Conservation (phyloP, 2,797 vertebrate species). For the Galago senegalensis region DNA sequence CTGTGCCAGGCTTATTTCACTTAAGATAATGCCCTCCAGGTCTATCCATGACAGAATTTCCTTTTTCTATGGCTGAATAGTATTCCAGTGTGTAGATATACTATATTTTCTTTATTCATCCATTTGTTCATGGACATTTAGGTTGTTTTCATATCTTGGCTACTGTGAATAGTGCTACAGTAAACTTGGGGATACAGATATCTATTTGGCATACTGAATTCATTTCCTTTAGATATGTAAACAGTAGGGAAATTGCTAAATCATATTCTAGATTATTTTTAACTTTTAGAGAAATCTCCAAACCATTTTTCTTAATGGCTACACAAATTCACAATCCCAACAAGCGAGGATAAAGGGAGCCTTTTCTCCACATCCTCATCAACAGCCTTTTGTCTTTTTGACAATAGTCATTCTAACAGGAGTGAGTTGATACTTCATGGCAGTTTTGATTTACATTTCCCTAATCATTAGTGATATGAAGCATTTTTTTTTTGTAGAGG, state of each 20-base stretch:
- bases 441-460: background rate
- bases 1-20: background rate
- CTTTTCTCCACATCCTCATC: background rate
- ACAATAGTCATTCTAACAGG: background rate
- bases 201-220: background rate
- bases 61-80: background rate
- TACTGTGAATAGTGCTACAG: background rate
- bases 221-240: background rate
- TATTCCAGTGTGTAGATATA: background rate
- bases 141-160: background rate
- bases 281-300: background rate
- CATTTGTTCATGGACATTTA: background rate
- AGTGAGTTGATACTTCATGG: background rate
- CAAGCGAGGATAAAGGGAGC: background rate
- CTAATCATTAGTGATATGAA: background rate
- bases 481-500: background rate
- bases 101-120: background rate
- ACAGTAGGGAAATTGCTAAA: background rate
- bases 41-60: background rate
- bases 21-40: background rate
- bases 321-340: background rate
- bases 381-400: background rate
- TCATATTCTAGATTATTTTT: background rate
- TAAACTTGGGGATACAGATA: background rate
- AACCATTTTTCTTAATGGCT: background rate